Base-by-base conservation (phyloP, 2,888 invertebrate species). In the Caenorhabditis angaria region DNA sequence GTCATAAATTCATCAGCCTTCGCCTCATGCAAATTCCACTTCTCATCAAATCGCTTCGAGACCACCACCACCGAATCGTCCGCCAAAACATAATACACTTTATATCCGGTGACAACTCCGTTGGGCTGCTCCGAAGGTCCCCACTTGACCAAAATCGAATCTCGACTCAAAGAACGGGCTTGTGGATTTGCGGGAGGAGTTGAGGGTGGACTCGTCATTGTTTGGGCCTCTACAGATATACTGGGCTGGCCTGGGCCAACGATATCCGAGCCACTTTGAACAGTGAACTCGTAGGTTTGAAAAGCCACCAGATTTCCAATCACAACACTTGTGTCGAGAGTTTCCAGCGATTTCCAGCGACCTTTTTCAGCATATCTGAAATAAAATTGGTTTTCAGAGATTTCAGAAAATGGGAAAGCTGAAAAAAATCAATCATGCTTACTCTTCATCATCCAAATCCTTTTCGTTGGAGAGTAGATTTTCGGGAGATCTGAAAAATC, bases 101-200 rank as follows among this genome's bases (percentile, higher is more conserved):
- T 95, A 91, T 79, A 76, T 22, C 72, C 80, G 6, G 71, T 77
- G 10, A 99, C 94, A 91, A 94, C 94, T 83, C 97, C 97, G 88
- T 97, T 97, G 57, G 97, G 95, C 64, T 94, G 94, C 88, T 95
- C 95, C 22, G 97, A 97, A 88, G 95, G 95, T 85, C 94, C 94
- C 99, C 99, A 99, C 88, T 95, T 94, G 83, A 99, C 94, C 67
- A 96, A 93, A 92, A 99, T 94, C 47, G 96, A 95, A 88, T 93
- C 94, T 62, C 77, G 59, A 89, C 94, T 95, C 81, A 96, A 91
- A 6, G 97, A 94, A 62, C 94, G 91, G 61, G 94, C 96, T 90
- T 94, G 93, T 50, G 66, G 61, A 89, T 95, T 94, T 83, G 93
- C 91, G 6, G 97, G 97, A 62, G 97, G 94, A 86, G 94, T 94